Base-by-base conservation (phyloP, 1,140 invertebrate genomes). In the Trypoxylus dichotomus region DNA sequence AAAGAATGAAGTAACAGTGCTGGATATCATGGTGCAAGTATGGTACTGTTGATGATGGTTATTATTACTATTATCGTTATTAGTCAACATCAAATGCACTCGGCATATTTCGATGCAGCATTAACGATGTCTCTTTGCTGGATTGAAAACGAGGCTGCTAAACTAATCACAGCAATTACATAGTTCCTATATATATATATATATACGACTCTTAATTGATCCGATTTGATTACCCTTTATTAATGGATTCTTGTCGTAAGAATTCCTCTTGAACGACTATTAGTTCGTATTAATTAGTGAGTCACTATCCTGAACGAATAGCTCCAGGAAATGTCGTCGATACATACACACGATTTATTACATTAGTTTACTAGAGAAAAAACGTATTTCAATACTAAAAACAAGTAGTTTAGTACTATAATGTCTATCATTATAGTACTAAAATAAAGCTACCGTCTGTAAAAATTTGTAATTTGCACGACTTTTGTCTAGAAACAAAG, bases 1-100 rank as follows among this genome's bases (percentile, higher is more conserved):
- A 27, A 68, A 68, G 60, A 68, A 68, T 68, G 60, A 68, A 68
- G 19, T 68, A 68, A 68, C 60, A 68, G 60, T 68, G 27, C 60
- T 11, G 60, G 60, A 27, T 68, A 68, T 68, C 60, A 3, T 25
- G 24, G 24, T 68, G 27, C 27, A 68, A 25, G 60, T 24, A 68
- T 25, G 15, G 13, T 3, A 68, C 21, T 27, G 27, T 29, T 68
- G 60, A 68, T 68, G 60, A 68, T 68, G 27, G 8, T 29, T 29
- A 68, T 68, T 68, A 68, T 24, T 68, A 29, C 24, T 27, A 68
- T 68, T 68, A 68, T 68, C 27, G 27, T 68, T 68, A n/a, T 68
- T 68, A 29, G 21, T 68, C 15, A 54, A n/a, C 47, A 54, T 54
- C 47, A n/a, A 19, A 15, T 54, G 47, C 0, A 54, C 2, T 54